Evolutionary conservation across 2,888 invertebrate genomes (phyloP), one percentile per base, ranked within the genome.

Genomic region (Meganola albula): DNA sequence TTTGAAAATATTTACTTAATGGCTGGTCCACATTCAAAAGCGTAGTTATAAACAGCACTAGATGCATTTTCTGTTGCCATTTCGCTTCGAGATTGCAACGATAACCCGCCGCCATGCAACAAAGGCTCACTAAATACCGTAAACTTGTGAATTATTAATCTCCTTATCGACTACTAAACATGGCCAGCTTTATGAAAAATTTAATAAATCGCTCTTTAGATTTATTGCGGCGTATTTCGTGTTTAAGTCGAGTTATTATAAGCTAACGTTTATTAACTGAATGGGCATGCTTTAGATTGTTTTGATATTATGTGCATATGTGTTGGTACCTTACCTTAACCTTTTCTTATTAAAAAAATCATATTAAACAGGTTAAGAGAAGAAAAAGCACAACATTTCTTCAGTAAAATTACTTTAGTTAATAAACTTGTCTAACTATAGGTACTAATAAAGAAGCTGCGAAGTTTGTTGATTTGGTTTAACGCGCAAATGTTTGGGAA

Each of bases 111-210:
- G 45, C 73, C 80, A 77, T 77, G 83, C 82, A 76, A 80, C 76
- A 74, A 65, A 62, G 63, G 65, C 65, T 52, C 65, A 55, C 78
- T 82, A 80, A 84, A 75, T 82, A 74, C 82, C 82, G 82, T 82
- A 75, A 83, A 82, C 80, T 78, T 74, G 80, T 84, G 82, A 83
- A 84, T 84, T 80, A 84, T 84, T 84, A 83, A 84, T 79, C 75
- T 62, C 56, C 69, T 78, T 82, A 82, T 82, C 79, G 77, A 72
- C 60, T 58, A 61, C 61, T 59, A 61, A 68, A 78, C 78, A 74
- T 68, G 73, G 59, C 68, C 63, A 53, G 58, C 60, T 72, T 73
- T 67, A 76, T 82, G 77, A 79, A 82, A 77, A 76, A 76, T 79
- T 74, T 75, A 76, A 82, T 80, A 74, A 79, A 76, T 76, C 71